These are phyloP conservation scores for Pachypanchax playfairii DNA, from an alignment of 2,113 vertebrate species.

Conservation along the genomic window DNA sequence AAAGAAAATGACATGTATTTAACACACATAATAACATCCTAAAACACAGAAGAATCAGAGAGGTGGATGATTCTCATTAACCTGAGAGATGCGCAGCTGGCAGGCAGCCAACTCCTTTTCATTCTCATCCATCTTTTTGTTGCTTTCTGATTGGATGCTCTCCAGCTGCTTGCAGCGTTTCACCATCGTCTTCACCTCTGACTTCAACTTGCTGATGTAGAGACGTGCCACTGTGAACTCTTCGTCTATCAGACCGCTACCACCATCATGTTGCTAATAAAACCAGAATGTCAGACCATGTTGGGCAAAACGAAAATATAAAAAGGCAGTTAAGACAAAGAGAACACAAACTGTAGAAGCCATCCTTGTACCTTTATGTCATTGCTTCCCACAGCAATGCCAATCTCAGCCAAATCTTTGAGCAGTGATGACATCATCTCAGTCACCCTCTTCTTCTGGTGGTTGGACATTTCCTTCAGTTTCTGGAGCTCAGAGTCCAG, in stretches of 20 bases:
- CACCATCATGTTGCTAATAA: constrained; percentile 91
- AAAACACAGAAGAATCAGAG: background rate
- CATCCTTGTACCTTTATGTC: constrained; percentile 88
- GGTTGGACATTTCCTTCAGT: constrained; percentile 98
- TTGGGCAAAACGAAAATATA: background rate
- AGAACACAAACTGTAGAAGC: background rate
- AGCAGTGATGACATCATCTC: constrained; percentile 98
- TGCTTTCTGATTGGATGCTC: constrained; percentile 90
- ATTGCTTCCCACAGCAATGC: constrained; percentile 95
- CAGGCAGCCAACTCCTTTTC: constrained; percentile 94
- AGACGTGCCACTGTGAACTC: constrained; percentile 96
- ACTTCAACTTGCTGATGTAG: constrained; percentile 98
- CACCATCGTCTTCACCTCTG: constrained; percentile 95
- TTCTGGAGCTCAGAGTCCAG: constrained; percentile 97
- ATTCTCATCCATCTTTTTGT: constrained; percentile 95
- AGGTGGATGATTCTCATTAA: constrained; percentile 30
- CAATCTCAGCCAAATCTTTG: constrained; percentile 96
- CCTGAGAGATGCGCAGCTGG: constrained; percentile 94
- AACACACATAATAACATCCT: background rate
- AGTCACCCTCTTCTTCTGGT: constrained; percentile 95
- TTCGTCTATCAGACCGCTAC: constrained; percentile 94
- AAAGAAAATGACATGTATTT: background rate
- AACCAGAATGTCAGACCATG: too few species aligned
- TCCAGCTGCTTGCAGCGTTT: constrained; percentile 95
- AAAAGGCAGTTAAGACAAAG: background rate